Percentiles rank a stretch among this genome's conserved stretches.
Conservation (phyloP, 2,888 invertebrate genomes). For the Himalopsyche japonica region DNA sequence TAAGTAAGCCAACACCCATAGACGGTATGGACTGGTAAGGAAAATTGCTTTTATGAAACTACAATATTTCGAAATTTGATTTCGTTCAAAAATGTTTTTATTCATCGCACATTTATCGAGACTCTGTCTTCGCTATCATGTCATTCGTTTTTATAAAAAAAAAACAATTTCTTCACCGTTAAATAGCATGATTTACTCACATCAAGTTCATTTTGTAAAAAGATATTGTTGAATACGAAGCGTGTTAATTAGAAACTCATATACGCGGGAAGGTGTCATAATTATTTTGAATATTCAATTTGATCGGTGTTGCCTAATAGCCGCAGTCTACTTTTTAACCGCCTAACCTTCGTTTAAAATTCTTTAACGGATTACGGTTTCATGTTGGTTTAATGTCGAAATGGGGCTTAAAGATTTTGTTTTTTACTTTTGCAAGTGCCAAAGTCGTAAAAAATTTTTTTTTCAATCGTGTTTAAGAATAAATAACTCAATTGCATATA, state of each 20-base stretch:
- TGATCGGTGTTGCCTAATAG: background rate
- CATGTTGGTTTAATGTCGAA: background rate
- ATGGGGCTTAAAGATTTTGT: background rate
- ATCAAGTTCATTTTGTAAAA: background rate
- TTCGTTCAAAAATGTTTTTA: too few species aligned
- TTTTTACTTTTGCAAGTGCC: background rate
- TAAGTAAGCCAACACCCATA: too few species aligned
- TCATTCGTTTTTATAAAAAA: too few species aligned
- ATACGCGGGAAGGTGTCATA: constrained; percentile 1
- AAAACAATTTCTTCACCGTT: too few species aligned
- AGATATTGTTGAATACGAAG: background rate
- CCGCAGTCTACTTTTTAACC: background rate
- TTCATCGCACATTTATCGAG: too few species aligned
- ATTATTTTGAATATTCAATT: constrained; percentile 6
- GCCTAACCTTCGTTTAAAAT: background rate
- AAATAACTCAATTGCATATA: background rate
- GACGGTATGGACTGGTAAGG: too few species aligned
- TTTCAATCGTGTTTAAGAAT: background rate
- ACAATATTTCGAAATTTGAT: too few species aligned
- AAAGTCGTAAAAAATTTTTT: background rate
- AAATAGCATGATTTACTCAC: too few species aligned
- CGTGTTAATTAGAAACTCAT: background rate
- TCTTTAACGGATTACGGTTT: background rate
- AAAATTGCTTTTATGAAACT: too few species aligned
- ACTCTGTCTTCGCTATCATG: too few species aligned